Evolutionary conservation across 2,797 vertebrate species (phyloP).

Genomic region (Apogon talboti): DNA sequence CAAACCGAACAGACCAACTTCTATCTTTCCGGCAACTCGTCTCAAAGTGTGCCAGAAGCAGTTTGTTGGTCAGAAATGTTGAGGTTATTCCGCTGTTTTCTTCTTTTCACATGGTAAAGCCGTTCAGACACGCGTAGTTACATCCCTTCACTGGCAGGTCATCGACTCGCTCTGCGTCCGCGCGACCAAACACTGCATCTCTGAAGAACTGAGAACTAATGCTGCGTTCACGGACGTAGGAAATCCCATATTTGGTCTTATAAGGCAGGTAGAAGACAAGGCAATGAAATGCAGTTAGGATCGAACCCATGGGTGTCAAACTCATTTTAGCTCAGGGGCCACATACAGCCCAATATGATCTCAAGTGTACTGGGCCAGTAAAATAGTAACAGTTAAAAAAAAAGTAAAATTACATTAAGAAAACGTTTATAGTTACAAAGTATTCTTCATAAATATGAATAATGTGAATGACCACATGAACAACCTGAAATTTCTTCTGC

Average conservation of each 20-base stretch:
- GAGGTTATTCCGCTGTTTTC: constrained; percentile 36
- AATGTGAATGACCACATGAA: no score
- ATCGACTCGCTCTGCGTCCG: constrained; percentile 22
- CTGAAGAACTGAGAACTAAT: constrained; percentile 11
- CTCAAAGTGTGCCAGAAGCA: constrained; percentile 3
- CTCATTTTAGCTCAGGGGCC: no score
- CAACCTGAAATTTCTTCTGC: no score
- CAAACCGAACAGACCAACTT: constrained; percentile 62
- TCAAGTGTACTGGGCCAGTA: no score
- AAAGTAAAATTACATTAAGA: no score
- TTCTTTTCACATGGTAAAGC: constrained; percentile 63
- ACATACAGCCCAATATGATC: no score
- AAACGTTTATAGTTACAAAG: no score
- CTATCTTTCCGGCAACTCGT: constrained; percentile 14
- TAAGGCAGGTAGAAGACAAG: background rate
- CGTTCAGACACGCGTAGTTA: constrained; percentile 11
- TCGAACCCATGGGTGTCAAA: no score
- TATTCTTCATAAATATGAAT: no score
- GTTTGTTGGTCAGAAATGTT: background rate
- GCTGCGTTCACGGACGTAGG: constrained; percentile 44
- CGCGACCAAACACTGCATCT: constrained; percentile 35
- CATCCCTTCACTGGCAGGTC: constrained; percentile 40
- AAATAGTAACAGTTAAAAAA: no score
- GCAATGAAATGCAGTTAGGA: no score
- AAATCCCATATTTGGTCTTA: background rate